Evolutionary conservation across 2,113 vertebrate species (phyloP).

Genomic region (Vicugna pacos): DNA sequence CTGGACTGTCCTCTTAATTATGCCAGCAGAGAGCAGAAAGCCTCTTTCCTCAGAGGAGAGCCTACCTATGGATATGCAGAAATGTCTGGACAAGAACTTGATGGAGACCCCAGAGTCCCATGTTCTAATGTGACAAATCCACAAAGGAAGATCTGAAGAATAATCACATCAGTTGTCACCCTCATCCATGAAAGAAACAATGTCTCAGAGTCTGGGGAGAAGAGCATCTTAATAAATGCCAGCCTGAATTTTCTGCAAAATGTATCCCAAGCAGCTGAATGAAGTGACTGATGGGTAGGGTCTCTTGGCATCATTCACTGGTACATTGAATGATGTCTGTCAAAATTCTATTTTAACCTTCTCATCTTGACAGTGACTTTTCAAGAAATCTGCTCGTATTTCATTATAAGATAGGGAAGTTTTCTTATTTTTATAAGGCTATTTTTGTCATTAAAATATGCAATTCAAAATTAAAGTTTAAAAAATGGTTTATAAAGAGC

Average conservation of each 20-base stretch:
- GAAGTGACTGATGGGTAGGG: neutral
- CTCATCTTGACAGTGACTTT: neutral
- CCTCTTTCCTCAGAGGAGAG: neutral
- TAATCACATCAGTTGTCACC: neutral
- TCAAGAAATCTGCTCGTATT: neutral
- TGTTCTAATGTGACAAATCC: neutral
- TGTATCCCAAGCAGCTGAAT: neutral
- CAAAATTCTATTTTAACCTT: neutral
- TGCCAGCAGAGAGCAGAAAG: neutral
- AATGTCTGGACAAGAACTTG: neutral
- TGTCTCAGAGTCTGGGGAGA: neutral
- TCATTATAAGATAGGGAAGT: neutral
- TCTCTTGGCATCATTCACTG: neutral
- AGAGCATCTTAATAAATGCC: neutral
- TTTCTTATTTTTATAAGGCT: neutral
- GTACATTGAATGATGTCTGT: neutral
- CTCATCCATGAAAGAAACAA: neutral
- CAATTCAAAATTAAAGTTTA: neutral
- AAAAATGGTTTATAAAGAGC: neutral
- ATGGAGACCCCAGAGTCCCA: neutral
- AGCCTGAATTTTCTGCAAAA: neutral
- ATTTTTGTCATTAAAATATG: neutral
- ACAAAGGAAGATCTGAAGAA: neutral
- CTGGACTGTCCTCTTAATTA: neutral
- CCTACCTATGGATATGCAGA: neutral